Conservation (phyloP, 2,888 invertebrate species). For the Sylvicola fuscatus region DNA sequence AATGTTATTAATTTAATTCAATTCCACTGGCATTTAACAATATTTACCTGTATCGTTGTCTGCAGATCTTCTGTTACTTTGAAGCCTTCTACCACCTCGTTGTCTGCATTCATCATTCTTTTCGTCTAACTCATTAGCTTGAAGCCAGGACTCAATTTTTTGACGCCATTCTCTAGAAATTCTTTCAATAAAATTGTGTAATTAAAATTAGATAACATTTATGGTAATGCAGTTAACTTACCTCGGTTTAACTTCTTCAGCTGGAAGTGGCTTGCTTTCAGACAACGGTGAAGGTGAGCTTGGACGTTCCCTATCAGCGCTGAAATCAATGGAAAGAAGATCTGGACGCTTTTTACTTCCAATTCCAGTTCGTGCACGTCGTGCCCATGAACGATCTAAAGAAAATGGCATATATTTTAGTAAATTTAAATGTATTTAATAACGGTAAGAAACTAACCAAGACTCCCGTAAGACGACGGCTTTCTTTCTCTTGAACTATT, state of each 20-base stretch:
- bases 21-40: background rate
- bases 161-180: constrained; percentile 61
- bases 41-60: constrained; percentile 62
- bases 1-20: constrained; percentile 2
- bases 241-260: constrained; percentile 34
- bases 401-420: constrained; percentile 4
- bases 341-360: constrained; percentile 60
- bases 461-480: constrained; percentile 51
- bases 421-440: constrained; percentile 1
- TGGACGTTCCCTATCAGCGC: constrained; percentile 49
- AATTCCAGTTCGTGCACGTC: constrained; percentile 47
- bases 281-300: constrained; percentile 42
- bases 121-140: constrained; percentile 67
- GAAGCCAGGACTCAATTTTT: constrained; percentile 81
- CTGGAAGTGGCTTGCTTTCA: constrained; percentile 30
- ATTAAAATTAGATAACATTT: constrained; percentile 4
- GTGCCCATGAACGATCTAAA: constrained; percentile 71
- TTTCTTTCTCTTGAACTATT: constrained; percentile 51
- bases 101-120: constrained; percentile 42
- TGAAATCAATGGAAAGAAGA: constrained; percentile 47
- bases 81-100: constrained; percentile 39
- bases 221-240: constrained; percentile 23
- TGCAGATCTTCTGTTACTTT: constrained; percentile 54
- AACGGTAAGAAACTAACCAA: constrained; percentile 31
- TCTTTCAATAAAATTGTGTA: constrained; percentile 10